Evolutionary conservation across 2,797 vertebrate species (phyloP).

Genomic region (Onychomys arenicola): DNA sequence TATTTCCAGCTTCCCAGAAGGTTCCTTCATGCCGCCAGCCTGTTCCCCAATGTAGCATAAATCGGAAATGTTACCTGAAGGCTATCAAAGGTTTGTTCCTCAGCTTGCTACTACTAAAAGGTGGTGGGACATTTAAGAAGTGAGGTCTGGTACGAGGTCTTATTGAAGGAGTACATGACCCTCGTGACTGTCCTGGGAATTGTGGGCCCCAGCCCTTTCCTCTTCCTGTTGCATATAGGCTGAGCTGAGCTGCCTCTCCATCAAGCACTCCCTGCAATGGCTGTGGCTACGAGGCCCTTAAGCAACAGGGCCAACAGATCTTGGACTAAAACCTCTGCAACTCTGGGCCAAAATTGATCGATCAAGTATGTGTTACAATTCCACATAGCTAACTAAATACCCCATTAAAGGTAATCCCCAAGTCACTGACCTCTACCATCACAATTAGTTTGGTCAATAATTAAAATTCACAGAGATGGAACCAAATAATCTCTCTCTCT

Average conservation of each 20-base stretch:
- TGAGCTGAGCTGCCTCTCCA: background rate
- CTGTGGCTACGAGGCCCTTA: background rate
- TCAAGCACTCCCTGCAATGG: background rate
- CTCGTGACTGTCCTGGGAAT: background rate
- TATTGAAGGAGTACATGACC: background rate
- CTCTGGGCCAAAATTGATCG: background rate
- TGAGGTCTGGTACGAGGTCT: background rate
- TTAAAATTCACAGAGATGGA: slow-evolving; percentile 56
- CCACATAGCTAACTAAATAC: background rate
- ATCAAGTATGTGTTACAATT: background rate
- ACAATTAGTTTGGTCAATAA: background rate
- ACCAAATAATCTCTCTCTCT: background rate
- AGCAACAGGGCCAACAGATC: background rate
- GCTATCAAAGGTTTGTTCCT: background rate
- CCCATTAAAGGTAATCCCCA: background rate
- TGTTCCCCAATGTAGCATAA: background rate
- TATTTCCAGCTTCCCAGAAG: slow-evolving; percentile 15
- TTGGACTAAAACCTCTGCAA: background rate
- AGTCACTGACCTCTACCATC: background rate
- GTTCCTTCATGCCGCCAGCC: background rate
- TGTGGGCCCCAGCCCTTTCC: background rate
- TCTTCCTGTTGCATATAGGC: background rate
- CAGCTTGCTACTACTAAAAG: background rate
- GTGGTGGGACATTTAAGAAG: background rate
- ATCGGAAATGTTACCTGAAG: background rate